Conservation (phyloP, 2,113 vertebrate genomes). For the Pongo pygmaeus region DNA sequence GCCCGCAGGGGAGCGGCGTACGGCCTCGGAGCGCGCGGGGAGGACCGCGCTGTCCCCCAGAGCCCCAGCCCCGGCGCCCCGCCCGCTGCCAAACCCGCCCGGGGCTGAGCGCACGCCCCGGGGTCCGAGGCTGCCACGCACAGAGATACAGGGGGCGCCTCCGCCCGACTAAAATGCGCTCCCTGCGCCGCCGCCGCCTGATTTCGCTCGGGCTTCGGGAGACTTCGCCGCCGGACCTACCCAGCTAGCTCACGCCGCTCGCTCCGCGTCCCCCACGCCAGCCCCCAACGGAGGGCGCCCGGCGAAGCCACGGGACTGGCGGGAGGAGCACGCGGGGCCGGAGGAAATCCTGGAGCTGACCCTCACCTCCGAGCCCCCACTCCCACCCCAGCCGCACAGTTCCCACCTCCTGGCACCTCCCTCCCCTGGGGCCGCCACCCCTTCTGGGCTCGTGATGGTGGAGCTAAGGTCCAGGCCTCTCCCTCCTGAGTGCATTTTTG, state of each 20-base stretch:
- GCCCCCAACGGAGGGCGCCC: neutral
- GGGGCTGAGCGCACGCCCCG: neutral
- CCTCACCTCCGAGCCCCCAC: neutral
- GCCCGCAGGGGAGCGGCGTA: neutral
- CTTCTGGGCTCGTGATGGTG: neutral
- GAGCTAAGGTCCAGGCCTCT: neutral
- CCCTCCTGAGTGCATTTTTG: no score
- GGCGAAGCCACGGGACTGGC: neutral
- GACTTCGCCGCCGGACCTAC: neutral
- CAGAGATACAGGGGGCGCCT: no score
- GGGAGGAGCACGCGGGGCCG: accelerated
- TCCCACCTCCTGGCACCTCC: neutral
- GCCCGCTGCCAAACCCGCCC: accelerated
- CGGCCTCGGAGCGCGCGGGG: accelerated
- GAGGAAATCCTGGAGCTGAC: neutral
- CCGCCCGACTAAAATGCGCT: accelerated
- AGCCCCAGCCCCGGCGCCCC: accelerated
- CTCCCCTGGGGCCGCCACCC: no score
- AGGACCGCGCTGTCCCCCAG: accelerated
- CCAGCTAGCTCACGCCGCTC: no score
- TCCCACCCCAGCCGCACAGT: no score
- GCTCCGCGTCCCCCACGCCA: accelerated
- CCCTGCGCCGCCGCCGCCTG: accelerated
- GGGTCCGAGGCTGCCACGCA: no score
- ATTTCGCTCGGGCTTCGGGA: neutral